Evolutionary conservation across 2,888 invertebrate genomes (phyloP), one percentile per base, ranked within the genome.

Genomic region (Cephonodes hylas): DNA sequence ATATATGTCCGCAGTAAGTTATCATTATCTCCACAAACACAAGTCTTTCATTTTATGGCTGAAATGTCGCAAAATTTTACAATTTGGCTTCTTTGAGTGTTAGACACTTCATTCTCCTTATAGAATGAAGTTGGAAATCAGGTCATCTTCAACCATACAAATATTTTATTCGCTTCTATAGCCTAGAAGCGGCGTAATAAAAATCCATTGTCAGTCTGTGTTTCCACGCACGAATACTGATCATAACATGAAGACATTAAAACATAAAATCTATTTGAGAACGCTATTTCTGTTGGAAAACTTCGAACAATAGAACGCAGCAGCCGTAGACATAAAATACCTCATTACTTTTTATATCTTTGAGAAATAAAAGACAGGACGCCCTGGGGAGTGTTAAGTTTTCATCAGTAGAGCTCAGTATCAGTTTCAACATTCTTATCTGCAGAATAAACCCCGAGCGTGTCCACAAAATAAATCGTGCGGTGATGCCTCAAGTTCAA

Each of bases 291-390:
- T 69, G 73, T 75, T 71, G 69, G 70, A 65, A 75, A 80, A 77
- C 70, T 78, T 76, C 68, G 75, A 80, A 83, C 81, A 83, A 82
- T 80, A 76, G 76, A 74, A 77, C 74, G 71, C 73, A 79, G 75
- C 73, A 77, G 79, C 79, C 68, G 75, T 76, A 76, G 77, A 83
- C 76, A 85, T 85, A 83, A 84, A 87, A 85, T 85, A 85, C 75
- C 83, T 86, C 86, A 84, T 88, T 86, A 85, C 83, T 84, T 86
- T 88, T 88, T 86, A 88, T 80, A 82, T 81, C 86, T 82, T 77
- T 71, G 72, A 76, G 79, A 83, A 86, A 86, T 85, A 84, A 86
- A 86, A 81, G 77, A 77, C 72, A 81, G 76, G 76, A 74, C 72
- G 74, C 78, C 79, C 78, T 65, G 66, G 81, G 79, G 81, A 80